Evolutionary conservation across 92 coral and sea anemone genomes (phyloP).

Genomic region (Meandrina meandrites): DNA sequence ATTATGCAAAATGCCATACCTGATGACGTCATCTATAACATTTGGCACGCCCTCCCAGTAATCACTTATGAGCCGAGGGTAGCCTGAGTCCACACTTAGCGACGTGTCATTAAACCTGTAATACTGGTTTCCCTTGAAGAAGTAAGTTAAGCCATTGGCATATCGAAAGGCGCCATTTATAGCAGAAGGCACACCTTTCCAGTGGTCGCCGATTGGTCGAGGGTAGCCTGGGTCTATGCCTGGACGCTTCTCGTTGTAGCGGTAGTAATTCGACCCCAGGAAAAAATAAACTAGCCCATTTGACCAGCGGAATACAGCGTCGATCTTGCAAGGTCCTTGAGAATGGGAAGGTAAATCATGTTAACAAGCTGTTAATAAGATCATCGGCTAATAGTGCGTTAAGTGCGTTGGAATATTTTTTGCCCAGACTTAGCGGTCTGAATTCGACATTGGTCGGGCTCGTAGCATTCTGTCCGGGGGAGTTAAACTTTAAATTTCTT

Average conservation of each 20-base stretch:
- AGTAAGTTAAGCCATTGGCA: constrained; percentile 86
- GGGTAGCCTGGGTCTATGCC: constrained; percentile 89
- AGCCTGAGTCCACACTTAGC: constrained; percentile 74
- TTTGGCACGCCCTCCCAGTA: constrained; percentile 86
- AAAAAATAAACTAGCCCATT: constrained; percentile 81
- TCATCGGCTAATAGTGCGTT: not conserved
- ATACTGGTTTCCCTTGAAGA: constrained; percentile 83
- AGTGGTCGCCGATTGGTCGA: constrained; percentile 72
- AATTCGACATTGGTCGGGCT: no score
- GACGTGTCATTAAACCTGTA: constrained; percentile 82
- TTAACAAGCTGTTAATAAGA: not conserved
- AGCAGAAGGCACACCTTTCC: constrained; percentile 81
- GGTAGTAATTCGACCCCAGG: constrained; percentile 82
- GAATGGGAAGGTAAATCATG: not conserved
- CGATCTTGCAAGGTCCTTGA: constrained; percentile 78
- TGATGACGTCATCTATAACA: constrained; percentile 86
- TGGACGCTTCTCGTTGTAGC: constrained; percentile 73
- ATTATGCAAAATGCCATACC: constrained; percentile 42
- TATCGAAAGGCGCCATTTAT: constrained; percentile 87
- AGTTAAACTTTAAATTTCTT: no score
- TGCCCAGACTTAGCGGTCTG: no score
- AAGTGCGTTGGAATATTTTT: no score
- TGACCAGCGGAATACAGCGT: constrained; percentile 86
- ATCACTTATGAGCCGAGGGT: constrained; percentile 69
- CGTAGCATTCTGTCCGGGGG: no score